Evolutionary conservation across 2,797 vertebrate genomes (phyloP).

Genomic region (Salmo trutta): DNA sequence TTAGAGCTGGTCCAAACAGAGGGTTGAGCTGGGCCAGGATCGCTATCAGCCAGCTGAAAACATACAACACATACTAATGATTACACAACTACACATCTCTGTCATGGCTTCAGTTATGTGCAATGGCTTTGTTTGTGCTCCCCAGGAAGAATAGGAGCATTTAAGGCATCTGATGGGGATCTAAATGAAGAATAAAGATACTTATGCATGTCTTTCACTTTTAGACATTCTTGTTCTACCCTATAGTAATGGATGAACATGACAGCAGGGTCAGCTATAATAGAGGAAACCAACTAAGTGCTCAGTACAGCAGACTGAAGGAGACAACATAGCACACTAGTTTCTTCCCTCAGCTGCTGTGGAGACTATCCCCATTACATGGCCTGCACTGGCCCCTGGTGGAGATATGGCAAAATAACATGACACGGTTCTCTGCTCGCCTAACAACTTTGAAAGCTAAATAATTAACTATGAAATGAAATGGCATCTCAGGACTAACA

Average conservation of each 20-base stretch:
- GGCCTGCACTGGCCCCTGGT: slow-evolving; percentile 46
- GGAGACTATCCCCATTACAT: slow-evolving; percentile 4
- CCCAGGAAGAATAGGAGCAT: background rate
- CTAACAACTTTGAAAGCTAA: slow-evolving; percentile 16
- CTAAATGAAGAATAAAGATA: no score
- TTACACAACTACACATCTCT: background rate
- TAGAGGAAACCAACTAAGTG: background rate
- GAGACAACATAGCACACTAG: background rate
- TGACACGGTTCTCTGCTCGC: slow-evolving; percentile 12
- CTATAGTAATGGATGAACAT: background rate
- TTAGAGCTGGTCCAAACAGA: slow-evolving; percentile 88
- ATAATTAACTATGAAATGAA: slow-evolving; percentile 36
- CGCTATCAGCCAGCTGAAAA: slow-evolving; percentile 94
- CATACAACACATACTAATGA: slow-evolving; percentile 22
- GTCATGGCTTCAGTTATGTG: no score
- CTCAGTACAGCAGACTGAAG: background rate
- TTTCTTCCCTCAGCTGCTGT: background rate
- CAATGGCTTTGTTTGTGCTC: background rate
- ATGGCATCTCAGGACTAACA: background rate
- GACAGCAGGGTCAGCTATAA: background rate
- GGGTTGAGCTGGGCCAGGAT: slow-evolving; percentile 96
- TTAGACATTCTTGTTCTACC: background rate
- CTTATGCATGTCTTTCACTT: no score
- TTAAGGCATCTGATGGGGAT: background rate
- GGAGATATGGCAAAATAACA: slow-evolving; percentile 41